Evolutionary conservation across 2,888 invertebrate species (phyloP), one percentile per base, ranked within the genome.

Genomic region (Thecocarcelia acutangulata): DNA sequence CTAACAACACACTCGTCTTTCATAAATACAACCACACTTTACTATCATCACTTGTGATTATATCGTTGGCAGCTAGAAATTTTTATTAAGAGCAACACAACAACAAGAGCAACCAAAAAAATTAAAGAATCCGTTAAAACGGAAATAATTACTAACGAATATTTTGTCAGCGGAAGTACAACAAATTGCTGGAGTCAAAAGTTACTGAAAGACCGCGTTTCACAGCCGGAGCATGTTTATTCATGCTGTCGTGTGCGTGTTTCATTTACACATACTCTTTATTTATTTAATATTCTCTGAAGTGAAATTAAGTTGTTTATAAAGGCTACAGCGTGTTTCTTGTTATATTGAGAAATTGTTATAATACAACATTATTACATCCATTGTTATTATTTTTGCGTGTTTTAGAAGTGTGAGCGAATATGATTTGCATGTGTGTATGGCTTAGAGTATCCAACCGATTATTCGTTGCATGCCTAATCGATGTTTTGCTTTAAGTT

Each of bases 121-220:
- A 13, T 5, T 11, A 59, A 13, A 5, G 21, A 28, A 76, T 52
- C 56, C 68, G 44, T 42, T 73, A 56, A 74, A 81, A 58, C 77
- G 81, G 81, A 81, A 81, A 69, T 77, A 81, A 81, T 81, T 81
- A 81, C 81, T 77, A 64, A 69, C 58, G 73, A 77, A 77, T 73
- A 76, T 81, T 77, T 77, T 73, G 56, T 77, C 52, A 73, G 40
- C 73, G 81, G 81, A 81, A 81, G 73, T 78, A 24, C 64, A 58
- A 63, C 73, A 82, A 82, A 78, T 82, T 74, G 61, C 74, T 69
- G 11, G 63, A 82, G 82, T 52, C 74, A 78, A 74, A 76, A 82
- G 52, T 78, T 59, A 74, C 64, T 74, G 59, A 70, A 74, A 52
- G 63, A 37, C 52, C 15, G 37, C 40, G 21, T 48, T 66, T 42